Conservation (phyloP, 2,888 invertebrate genomes). For the Spodoptera picta region DNA sequence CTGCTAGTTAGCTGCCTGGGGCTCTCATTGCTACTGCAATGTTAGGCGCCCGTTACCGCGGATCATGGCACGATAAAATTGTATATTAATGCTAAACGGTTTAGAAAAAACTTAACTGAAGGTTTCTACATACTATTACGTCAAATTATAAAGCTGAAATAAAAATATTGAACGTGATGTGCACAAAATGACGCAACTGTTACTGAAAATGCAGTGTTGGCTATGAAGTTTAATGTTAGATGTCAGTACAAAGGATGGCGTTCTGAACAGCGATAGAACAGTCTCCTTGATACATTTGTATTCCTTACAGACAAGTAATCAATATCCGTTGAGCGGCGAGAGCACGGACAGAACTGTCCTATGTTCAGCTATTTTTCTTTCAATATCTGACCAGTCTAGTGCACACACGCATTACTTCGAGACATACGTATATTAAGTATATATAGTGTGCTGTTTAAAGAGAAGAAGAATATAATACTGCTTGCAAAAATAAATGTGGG, state of each 20-base stretch:
- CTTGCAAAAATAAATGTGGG: no score
- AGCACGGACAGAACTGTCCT: slow-evolving; percentile 75
- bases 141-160: slow-evolving; percentile 30
- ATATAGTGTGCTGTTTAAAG: no score
- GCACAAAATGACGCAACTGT: slow-evolving; percentile 50
- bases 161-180: slow-evolving; percentile 46
- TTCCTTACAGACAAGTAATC: slow-evolving; percentile 87
- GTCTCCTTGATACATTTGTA: slow-evolving; percentile 86
- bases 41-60: slow-evolving; percentile 67
- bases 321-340: slow-evolving; percentile 81
- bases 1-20: slow-evolving; percentile 85
- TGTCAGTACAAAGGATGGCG: slow-evolving; percentile 81
- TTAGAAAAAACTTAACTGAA: slow-evolving; percentile 4
- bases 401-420: slow-evolving; percentile 36
- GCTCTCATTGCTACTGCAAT: slow-evolving; percentile 74
- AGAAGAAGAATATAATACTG: no score
- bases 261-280: slow-evolving; percentile 71
- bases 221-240: slow-evolving; percentile 83
- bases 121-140: slow-evolving; percentile 15
- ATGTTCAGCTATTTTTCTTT: slow-evolving; percentile 73
- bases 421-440: background rate
- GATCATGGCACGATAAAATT: slow-evolving; percentile 62
- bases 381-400: slow-evolving; percentile 43
- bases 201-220: slow-evolving; percentile 62
- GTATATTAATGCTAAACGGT: slow-evolving; percentile 30